A percentile compares a stretch with the other conserved stretches of the same genome.
phyloP scores from a whole-genome alignment of 2,888 invertebrate species.

The Mesorhabditis belari region DNA sequence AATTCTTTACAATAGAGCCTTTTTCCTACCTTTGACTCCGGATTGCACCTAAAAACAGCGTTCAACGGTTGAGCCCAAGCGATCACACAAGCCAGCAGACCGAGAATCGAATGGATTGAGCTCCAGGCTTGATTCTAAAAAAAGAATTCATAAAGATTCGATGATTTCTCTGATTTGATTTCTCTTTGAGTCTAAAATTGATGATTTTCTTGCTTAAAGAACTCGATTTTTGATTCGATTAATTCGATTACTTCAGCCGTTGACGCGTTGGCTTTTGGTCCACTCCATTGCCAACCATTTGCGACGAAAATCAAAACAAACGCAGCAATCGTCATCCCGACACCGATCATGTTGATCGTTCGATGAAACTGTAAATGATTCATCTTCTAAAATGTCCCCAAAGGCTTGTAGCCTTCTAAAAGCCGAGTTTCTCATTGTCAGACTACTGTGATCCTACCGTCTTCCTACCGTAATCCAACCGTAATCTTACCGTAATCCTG shows the following conservation, averaged over 20 bases:
- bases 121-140: conserved; percentile 25
- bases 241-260: not conserved
- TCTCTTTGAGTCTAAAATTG: too few species aligned
- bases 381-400: not conserved
- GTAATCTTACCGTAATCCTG: too few species aligned
- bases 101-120: conserved; percentile 30
- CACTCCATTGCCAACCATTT: conserved; percentile 28
- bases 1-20: too few species aligned
- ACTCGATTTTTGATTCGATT: too few species aligned
- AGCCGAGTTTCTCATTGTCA: too few species aligned
- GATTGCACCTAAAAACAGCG: conserved; percentile 28
- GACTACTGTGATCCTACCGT: too few species aligned
- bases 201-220: too few species aligned
- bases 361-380: conserved; percentile 18
- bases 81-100: conserved; percentile 28
- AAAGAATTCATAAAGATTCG: too few species aligned
- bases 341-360: conserved; percentile 27
- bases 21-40: conserved; percentile 7
- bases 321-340: conserved; percentile 22
- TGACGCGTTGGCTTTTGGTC: conserved; percentile 14
- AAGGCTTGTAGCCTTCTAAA: not conserved
- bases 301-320: conserved; percentile 32
- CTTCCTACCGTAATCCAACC: too few species aligned
- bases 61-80: conserved; percentile 36
- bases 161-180: too few species aligned